A percentile compares a stretch with the other conserved stretches of the same genome.
Conservation (phyloP, 2,113 vertebrate genomes). For the Melanostigma gelatinosum region DNA sequence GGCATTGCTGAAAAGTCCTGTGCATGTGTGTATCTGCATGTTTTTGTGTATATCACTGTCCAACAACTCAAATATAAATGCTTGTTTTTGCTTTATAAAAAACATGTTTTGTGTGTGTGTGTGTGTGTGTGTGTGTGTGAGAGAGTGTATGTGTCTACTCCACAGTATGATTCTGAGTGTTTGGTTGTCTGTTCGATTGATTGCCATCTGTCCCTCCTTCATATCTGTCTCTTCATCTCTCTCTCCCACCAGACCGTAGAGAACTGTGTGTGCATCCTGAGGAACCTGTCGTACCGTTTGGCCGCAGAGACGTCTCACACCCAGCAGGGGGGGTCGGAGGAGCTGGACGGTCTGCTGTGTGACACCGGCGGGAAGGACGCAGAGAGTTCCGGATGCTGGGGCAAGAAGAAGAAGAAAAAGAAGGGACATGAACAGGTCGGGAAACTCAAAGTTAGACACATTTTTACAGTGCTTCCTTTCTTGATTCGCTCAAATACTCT, state of each 20-base stretch:
- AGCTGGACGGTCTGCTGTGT: conserved; percentile 96
- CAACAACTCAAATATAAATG: neutral
- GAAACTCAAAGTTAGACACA: neutral
- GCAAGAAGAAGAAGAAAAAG: conserved; percentile 99
- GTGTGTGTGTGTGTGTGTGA: neutral
- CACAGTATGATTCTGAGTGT: neutral
- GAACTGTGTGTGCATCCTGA: conserved; percentile 99
- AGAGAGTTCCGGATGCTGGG: conserved; percentile 98
- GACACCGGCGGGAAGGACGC: conserved; percentile 93
- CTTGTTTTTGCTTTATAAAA: conserved; percentile 10
- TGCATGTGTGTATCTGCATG: neutral
- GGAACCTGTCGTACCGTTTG: conserved; percentile 98
- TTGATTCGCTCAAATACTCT: neutral
- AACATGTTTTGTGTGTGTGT: conserved; percentile 8
- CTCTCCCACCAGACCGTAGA: conserved; percentile 89
- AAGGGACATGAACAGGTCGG: conserved; percentile 97
- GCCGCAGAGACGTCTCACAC: conserved; percentile 98
- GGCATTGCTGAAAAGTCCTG: neutral
- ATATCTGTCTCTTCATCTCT: conserved; percentile 14
- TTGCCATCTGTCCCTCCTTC: conserved; percentile 21
- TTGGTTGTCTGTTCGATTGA: neutral
- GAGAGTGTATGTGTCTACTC: neutral
- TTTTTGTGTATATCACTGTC: neutral
- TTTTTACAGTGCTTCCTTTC: neutral
- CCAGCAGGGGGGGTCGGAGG: conserved; percentile 97